Conservation (phyloP, 1,140 invertebrate genomes). For the Homarus americanus region DNA sequence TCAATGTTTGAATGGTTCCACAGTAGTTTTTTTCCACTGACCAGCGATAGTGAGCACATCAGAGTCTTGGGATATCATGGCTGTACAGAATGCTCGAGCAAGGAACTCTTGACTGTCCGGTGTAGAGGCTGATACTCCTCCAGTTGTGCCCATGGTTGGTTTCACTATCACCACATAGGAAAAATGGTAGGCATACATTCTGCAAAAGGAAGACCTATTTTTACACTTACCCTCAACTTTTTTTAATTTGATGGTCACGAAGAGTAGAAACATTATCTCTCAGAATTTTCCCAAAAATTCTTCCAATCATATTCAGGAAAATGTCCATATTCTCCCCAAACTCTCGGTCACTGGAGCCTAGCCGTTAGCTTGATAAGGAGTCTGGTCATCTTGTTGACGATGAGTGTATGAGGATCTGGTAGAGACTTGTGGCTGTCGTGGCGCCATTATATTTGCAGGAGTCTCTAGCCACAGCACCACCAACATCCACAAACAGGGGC, state of each 20-base stretch:
- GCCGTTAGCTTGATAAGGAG: neutral
- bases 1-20: neutral
- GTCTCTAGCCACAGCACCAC: neutral
- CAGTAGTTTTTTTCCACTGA: neutral
- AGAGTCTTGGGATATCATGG: neutral
- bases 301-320: neutral
- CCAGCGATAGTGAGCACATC: neutral
- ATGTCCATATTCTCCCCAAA: neutral
- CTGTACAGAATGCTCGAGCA: neutral
- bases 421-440: neutral
- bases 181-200: neutral
- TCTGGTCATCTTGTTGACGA: neutral
- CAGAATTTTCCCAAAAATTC: neutral
- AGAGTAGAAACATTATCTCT: neutral
- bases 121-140: neutral
- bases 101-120: neutral
- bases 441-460: neutral
- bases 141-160: neutral
- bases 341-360: neutral
- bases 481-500: neutral
- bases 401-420: neutral
- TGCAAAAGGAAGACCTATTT: neutral
- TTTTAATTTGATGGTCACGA: neutral
- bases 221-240: neutral
- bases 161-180: slow-evolving; percentile 3